Conservation (phyloP, 2,888 invertebrate genomes). For the Euproctis similis region DNA sequence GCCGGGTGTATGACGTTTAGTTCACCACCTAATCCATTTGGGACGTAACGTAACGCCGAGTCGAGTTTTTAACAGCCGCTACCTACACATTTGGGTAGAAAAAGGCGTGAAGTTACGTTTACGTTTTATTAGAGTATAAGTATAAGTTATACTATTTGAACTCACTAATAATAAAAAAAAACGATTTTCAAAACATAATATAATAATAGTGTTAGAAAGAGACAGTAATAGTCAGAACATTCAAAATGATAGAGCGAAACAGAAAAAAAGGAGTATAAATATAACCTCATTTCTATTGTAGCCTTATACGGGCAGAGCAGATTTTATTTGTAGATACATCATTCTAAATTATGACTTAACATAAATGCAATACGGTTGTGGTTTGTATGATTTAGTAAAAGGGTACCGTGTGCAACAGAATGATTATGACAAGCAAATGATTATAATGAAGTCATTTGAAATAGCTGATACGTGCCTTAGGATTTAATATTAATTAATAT, state of each 20-base stretch:
- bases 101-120: no score
- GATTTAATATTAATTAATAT: no score
- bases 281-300: slow-evolving; percentile 53
- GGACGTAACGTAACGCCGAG: no score
- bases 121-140: no score
- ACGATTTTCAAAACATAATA: slow-evolving; percentile 13
- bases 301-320: slow-evolving; percentile 50
- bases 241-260: slow-evolving; percentile 26
- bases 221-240: slow-evolving; percentile 12
- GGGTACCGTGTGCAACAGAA: slow-evolving; percentile 56
- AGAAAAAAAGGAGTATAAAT: slow-evolving; percentile 34
- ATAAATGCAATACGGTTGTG: slow-evolving; percentile 9
- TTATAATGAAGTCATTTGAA: slow-evolving; percentile 44
- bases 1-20: no score
- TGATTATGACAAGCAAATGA: slow-evolving; percentile 48
- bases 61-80: no score
- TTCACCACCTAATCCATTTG: no score
- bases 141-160: no score
- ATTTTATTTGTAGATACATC: slow-evolving; percentile 24
- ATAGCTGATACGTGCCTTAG: slow-evolving; percentile 32
- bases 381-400: slow-evolving; percentile 18
- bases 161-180: no score
- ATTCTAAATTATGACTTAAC: slow-evolving; percentile 13
- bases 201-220: slow-evolving; percentile 17
- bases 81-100: no score